phyloP scores from a whole-genome alignment of 2,888 invertebrate genomes.

The Epistrophe grossulariae region DNA sequence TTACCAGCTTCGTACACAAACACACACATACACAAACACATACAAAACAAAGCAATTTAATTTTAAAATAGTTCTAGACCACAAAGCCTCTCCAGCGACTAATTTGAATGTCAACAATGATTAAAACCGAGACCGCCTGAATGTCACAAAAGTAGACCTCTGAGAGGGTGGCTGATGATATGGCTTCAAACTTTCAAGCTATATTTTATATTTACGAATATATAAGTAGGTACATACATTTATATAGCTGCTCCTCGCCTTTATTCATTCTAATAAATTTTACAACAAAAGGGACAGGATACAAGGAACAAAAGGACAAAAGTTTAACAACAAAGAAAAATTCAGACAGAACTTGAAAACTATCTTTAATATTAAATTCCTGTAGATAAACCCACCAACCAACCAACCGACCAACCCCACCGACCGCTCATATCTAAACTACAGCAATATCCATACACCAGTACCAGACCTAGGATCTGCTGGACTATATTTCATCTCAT shows the following conservation, averaged over 20 bases:
- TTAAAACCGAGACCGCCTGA: slow-evolving; percentile 55
- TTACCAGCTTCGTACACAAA: background rate
- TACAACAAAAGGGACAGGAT: slow-evolving; percentile 46
- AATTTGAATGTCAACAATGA: slow-evolving; percentile 65
- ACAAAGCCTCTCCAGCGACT: slow-evolving; percentile 49
- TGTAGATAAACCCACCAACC: background rate
- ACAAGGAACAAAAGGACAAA: slow-evolving; percentile 49
- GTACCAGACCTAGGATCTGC: background rate
- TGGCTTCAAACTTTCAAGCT: background rate
- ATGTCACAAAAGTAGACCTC: slow-evolving; percentile 48
- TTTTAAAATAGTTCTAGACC: slow-evolving; percentile 43
- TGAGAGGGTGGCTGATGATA: slow-evolving; percentile 9
- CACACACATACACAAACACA: background rate
- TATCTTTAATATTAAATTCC: slow-evolving; percentile 62
- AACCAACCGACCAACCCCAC: background rate
- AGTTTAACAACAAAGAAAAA: slow-evolving; percentile 39
- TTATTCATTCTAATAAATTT: slow-evolving; percentile 29
- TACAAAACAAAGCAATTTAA: slow-evolving; percentile 34
- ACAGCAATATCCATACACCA: background rate
- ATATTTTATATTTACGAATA: slow-evolving; percentile 9
- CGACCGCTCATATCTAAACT: background rate
- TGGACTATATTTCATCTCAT: slow-evolving; percentile 36
- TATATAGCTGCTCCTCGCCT: slow-evolving; percentile 1
- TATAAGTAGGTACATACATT: too few species aligned
- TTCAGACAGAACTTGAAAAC: slow-evolving; percentile 46